Evolutionary conservation across 2,888 invertebrate genomes (phyloP).

Genomic region (Tinea pellionella): DNA sequence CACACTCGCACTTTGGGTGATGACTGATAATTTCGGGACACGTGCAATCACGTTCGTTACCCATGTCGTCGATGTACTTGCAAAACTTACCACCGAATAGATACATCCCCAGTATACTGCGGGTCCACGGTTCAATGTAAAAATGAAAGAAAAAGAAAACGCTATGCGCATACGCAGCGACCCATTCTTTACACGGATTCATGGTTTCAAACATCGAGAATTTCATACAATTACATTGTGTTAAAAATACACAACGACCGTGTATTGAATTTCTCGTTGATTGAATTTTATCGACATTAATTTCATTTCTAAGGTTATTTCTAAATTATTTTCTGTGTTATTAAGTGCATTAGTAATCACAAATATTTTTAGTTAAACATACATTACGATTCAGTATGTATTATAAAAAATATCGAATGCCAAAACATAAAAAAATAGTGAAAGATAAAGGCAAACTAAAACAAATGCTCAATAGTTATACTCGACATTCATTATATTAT

Average conservation of each 20-base stretch:
- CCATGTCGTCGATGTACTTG: constrained; percentile 91
- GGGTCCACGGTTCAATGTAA: constrained; percentile 59
- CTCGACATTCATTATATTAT: constrained; percentile 30
- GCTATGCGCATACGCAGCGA: constrained; percentile 64
- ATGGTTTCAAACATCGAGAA: constrained; percentile 37
- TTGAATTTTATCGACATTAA: not conserved
- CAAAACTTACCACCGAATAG: constrained; percentile 99
- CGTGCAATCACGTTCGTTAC: constrained; percentile 88
- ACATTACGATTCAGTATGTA: constrained; percentile 25
- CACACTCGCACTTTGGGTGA: constrained; percentile 92
- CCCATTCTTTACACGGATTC: constrained; percentile 46
- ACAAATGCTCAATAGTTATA: constrained; percentile 43
- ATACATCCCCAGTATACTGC: constrained; percentile 99
- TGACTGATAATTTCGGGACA: constrained; percentile 92
- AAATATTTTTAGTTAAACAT: constrained; percentile 31
- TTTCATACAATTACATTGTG: not conserved
- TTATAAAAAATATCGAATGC: constrained; percentile 40
- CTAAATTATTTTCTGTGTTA: constrained; percentile 34
- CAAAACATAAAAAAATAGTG: constrained; percentile 35
- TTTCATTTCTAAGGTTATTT: not conserved
- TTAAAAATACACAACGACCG: not conserved
- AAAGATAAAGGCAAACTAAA: constrained; percentile 45
- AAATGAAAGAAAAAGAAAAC: constrained; percentile 67
- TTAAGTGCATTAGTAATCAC: constrained; percentile 41
- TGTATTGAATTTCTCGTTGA: constrained; percentile 1